These are phyloP conservation scores for Agrochola lota DNA, from an alignment of 2,888 invertebrate genomes.

Conservation along the genomic window DNA sequence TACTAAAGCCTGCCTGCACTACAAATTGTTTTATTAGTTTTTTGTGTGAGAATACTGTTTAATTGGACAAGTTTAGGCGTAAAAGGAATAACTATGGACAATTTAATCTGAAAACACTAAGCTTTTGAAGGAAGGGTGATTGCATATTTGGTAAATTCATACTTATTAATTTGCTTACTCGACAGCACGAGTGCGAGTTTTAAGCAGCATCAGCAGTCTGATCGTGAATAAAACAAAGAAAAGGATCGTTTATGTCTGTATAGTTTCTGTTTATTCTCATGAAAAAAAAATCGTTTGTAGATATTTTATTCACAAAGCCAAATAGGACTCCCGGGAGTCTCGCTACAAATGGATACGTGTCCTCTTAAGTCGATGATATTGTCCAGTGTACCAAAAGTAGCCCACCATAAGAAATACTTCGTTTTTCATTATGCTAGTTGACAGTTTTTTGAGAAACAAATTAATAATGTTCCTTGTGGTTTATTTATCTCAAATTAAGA, in stretches of 20 bases:
- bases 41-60: constrained; percentile 22
- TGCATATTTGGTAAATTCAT: not conserved
- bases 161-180: not conserved
- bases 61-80: constrained; percentile 22
- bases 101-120: not conserved
- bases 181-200: not conserved
- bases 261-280: not conserved
- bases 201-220: not conserved
- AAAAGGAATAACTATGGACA: not conserved
- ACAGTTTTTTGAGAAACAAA: too few species aligned
- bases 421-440: not conserved
- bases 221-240: not conserved
- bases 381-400: not conserved
- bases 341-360: not conserved
- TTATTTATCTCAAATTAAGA: too few species aligned
- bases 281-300: not conserved
- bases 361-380: too few species aligned
- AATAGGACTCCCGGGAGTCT: not conserved
- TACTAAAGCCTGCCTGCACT: constrained; percentile 1
- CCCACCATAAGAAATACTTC: not conserved
- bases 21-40: not conserved
- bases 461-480: too few species aligned
- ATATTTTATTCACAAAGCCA: not conserved
- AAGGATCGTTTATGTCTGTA: not conserved
- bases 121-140: not conserved